Percentiles rank a stretch among this genome's conserved stretches.
These are phyloP conservation scores for Pelmatolapia mariae DNA, from an alignment of 2,113 vertebrate genomes.

Conservation along the genomic window DNA sequence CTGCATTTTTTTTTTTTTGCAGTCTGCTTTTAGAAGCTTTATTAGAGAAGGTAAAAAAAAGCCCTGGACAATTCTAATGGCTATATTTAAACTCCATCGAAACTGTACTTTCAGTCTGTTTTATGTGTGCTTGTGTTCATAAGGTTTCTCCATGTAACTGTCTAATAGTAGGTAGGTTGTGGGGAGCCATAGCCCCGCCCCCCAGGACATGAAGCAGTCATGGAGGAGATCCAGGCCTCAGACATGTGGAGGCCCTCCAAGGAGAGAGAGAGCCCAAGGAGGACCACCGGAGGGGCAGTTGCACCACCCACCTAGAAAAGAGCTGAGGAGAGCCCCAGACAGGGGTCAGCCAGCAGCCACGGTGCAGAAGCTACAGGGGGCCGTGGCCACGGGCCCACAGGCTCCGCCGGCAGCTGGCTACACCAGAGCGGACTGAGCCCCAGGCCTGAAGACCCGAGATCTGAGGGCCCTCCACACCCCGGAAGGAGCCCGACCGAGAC, in stretches of 20 bases:
- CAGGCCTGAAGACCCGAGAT: too few species aligned
- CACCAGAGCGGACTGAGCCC: too few species aligned
- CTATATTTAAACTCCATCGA: neutral
- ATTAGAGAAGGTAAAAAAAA: neutral
- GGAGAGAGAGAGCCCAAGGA: neutral
- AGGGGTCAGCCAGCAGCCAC: too few species aligned
- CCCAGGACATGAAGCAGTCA: neutral
- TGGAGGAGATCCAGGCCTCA: neutral
- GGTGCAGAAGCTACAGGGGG: too few species aligned
- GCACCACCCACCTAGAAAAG: too few species aligned
- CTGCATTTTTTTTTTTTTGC: neutral
- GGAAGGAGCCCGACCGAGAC: too few species aligned
- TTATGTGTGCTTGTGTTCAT: neutral
- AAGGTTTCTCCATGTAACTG: fast-evolving
- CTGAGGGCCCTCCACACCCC: too few species aligned
- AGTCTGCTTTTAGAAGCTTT: neutral
- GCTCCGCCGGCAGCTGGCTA: too few species aligned
- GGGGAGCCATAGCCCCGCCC: neutral
- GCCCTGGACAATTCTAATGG: neutral
- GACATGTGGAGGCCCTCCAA: neutral
- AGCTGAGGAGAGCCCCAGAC: too few species aligned
- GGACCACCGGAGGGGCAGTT: neutral
- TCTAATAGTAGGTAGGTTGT: fast-evolving
- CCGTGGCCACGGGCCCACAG: too few species aligned
- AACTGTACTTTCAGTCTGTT: neutral